phyloP scores from a whole-genome alignment of 2,113 vertebrate species.

The Galbula dea region DNA sequence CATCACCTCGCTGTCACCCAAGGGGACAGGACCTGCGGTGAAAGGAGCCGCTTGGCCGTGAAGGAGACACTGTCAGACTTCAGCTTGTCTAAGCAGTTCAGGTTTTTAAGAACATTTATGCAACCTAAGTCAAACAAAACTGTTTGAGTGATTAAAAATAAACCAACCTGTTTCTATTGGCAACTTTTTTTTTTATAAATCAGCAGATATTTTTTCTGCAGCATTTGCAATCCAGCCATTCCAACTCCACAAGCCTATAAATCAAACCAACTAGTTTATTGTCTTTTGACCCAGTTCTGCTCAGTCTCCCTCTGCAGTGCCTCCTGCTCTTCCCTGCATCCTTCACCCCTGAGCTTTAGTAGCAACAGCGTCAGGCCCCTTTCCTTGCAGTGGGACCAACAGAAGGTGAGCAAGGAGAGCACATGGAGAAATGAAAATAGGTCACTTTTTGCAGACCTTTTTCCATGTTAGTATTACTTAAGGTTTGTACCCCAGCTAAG shows the following conservation, averaged over 20 bases:
- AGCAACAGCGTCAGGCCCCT: not conserved
- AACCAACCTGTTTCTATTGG: not conserved
- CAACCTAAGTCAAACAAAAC: not conserved
- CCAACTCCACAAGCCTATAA: not conserved
- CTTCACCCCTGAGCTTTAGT: not conserved
- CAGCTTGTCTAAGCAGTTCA: not conserved
- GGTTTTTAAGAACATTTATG: not conserved
- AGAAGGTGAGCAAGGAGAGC: not conserved
- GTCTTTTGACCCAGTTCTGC: conserved; percentile 6
- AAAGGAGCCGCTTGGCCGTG: not conserved
- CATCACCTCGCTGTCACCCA: fast-evolving
- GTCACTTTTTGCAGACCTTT: not conserved
- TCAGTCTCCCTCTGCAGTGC: not conserved
- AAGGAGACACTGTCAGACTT: not conserved
- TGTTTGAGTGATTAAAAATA: not conserved
- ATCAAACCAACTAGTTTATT: not conserved
- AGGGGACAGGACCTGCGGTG: fast-evolving
- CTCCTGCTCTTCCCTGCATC: not conserved
- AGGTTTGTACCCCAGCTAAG: not conserved
- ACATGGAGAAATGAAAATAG: not conserved
- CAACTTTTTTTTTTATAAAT: not conserved
- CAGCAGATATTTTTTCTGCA: not conserved
- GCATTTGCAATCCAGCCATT: not conserved
- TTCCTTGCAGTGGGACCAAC: fast-evolving
- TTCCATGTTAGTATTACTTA: not conserved